Conservation (phyloP, 2,888 invertebrate genomes). For the Dascillus cervinus region DNA sequence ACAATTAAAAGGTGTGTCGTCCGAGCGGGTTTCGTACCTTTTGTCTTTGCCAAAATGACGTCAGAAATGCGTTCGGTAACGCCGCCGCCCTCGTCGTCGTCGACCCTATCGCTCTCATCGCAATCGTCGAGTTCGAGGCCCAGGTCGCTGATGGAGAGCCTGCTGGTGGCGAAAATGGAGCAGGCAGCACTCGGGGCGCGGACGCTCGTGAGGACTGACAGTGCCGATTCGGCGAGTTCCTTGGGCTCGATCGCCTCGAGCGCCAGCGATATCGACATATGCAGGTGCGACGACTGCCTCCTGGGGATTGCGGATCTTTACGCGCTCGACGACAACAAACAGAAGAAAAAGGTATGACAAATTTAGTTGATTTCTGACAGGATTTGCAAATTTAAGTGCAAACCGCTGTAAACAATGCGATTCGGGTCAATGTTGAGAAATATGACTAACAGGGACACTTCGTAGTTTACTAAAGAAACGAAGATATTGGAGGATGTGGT, state of each 20-base stretch:
- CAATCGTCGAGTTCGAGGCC: constrained; percentile 48
- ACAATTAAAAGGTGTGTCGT: too few species aligned
- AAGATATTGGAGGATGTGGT: too few species aligned
- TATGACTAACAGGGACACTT: too few species aligned
- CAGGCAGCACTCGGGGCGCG: constrained; percentile 48
- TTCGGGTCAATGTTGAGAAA: too few species aligned
- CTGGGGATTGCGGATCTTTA: constrained; percentile 75
- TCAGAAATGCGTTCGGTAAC: constrained; percentile 10
- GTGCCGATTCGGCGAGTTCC: constrained; percentile 57
- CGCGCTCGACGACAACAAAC: constrained; percentile 46
- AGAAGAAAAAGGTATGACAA: constrained; percentile 55
- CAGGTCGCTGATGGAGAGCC: constrained; percentile 73
- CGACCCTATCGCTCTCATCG: constrained; percentile 2
- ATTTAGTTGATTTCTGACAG: constrained; percentile 4
- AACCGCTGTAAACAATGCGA: too few species aligned
- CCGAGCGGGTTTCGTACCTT: too few species aligned
- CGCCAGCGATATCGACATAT: constrained; percentile 67
- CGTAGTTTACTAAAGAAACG: too few species aligned
- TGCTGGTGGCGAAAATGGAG: constrained; percentile 77
- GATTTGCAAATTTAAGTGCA: too few species aligned
- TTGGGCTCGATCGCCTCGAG: constrained; percentile 60
- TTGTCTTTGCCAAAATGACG: too few species aligned
- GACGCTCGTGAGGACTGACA: constrained; percentile 62
- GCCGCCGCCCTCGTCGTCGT: constrained; percentile 4
- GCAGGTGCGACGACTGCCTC: constrained; percentile 76